Conservation (phyloP, 1,140 invertebrate species). For the Panonychus citri region DNA sequence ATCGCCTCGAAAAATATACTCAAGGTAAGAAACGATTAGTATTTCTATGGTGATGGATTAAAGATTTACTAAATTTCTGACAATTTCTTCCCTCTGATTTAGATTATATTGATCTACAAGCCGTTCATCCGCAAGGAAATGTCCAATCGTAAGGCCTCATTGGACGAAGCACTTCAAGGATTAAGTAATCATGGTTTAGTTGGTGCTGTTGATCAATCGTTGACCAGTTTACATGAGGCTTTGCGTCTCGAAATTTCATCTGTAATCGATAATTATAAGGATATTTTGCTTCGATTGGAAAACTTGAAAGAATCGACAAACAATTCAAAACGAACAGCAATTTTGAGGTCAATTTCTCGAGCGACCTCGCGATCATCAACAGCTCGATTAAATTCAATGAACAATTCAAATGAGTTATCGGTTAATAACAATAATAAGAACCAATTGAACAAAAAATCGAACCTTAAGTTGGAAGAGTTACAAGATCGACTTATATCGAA, state of each 20-base stretch:
- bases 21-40: constrained; percentile 16
- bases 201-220: constrained; percentile 30
- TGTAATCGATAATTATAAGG: constrained; percentile 61
- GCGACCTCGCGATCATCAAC: constrained; percentile 47
- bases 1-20: constrained; percentile 32
- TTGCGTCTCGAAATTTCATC: constrained; percentile 47
- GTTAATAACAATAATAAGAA: no score
- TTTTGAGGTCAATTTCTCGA: constrained; percentile 24
- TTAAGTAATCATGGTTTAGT: constrained; percentile 67
- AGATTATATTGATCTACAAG: constrained; percentile 30
- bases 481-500: constrained; percentile 75
- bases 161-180: constrained; percentile 57
- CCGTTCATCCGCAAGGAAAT: constrained; percentile 33
- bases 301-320: constrained; percentile 44
- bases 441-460: constrained; percentile 16
- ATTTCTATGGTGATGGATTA: no score
- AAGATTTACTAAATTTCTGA: no score
- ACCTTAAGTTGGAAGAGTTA: constrained; percentile 41
- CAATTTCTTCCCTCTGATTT: no score
- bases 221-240: constrained; percentile 23
- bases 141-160: constrained; percentile 35
- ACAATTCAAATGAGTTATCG: no score
- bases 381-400: neutral
- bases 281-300: constrained; percentile 44
- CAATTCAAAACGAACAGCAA: constrained; percentile 20